A percentile compares a stretch with the other conserved stretches of the same genome.
Evolutionary conservation across 2,888 invertebrate genomes (phyloP).

Genomic region (Lydus trimaculatus): DNA sequence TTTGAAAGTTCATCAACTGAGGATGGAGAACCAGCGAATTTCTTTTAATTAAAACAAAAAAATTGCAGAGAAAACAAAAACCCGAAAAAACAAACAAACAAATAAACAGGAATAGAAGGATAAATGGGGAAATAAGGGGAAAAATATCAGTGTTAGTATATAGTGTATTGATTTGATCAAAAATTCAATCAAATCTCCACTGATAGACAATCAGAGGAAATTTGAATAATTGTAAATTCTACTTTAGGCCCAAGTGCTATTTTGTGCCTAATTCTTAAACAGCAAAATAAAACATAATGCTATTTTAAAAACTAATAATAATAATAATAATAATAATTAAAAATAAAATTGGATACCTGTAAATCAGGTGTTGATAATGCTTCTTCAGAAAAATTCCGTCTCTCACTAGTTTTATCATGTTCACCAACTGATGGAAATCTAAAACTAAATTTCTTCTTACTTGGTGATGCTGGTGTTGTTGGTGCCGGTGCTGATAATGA

Average conservation of each 20-base stretch:
- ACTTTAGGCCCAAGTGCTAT: slow-evolving; percentile 14
- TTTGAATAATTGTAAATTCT: slow-evolving; percentile 6
- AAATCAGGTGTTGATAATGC: slow-evolving; percentile 85
- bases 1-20: slow-evolving; percentile 63
- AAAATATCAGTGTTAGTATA: slow-evolving; percentile 46
- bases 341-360: slow-evolving; percentile 69
- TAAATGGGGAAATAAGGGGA: slow-evolving; percentile 23
- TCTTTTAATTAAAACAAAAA: slow-evolving; percentile 39
- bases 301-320: background rate
- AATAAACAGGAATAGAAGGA: slow-evolving; percentile 29
- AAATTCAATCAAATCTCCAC: background rate
- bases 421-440: slow-evolving; percentile 68
- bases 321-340: background rate
- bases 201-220: slow-evolving; percentile 8
- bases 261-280: slow-evolving; percentile 1
- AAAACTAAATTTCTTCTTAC: slow-evolving; percentile 81
- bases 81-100: slow-evolving; percentile 36
- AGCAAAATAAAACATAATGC: background rate
- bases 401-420: slow-evolving; percentile 68
- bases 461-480: slow-evolving; percentile 69
- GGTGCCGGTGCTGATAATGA: slow-evolving; percentile 59
- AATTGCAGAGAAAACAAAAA: slow-evolving; percentile 32
- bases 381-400: slow-evolving; percentile 91
- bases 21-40: slow-evolving; percentile 62
- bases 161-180: slow-evolving; percentile 25